Base-by-base conservation (phyloP, 2,113 vertebrate species). In the Sardina pilchardus region DNA sequence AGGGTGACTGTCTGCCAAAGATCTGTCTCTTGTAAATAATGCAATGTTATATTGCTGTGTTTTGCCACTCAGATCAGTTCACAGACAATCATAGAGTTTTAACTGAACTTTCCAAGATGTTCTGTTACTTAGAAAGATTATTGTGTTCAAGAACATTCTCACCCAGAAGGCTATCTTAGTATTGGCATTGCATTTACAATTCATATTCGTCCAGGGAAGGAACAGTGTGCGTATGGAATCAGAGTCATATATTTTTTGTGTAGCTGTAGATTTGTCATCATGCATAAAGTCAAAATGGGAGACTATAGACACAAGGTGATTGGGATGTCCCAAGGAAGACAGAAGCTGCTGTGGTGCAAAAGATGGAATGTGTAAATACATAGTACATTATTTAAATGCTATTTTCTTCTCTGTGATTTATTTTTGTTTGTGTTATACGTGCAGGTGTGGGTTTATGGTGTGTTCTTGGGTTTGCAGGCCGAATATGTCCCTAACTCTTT, bases 261-360 rank as follows among this genome's bases (percentile, higher is more conserved):
- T 16, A 50, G 48, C 48, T 50, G 48, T 17, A 50, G 5, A 50
- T 50, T 50, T 50, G 9, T 14, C 14, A 12, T 50, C 16, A 17
- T 50, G 10, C 14, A 14, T n/a, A 98, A 96, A 96, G 97, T 99
- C 96, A 99, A 99, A 95, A 99, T 99, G 98, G 98, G 98, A 47
- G 96, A 99, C 92, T n/a, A n/a, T 99, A 97, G 90, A 93, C 44
- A 71, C 16, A 89, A 17, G 84, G 84, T 71, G 30, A 50, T 71
- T 19, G 30, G 86, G 80, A 89, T 82, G 88, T 91, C 82, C 53
- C 53, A 82, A 2, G 82, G 86, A 88, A 85, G 83, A 89, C 89
- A 86, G 56, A 87, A 67, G 86, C 87, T 85, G 91, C 93, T 92
- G 93, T 89, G 53, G 85, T 78, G 80, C 71, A 42, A 86, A 53